These are phyloP conservation scores for Melolontha melolontha DNA, from an alignment of 2,888 invertebrate genomes.

Conservation along the genomic window DNA sequence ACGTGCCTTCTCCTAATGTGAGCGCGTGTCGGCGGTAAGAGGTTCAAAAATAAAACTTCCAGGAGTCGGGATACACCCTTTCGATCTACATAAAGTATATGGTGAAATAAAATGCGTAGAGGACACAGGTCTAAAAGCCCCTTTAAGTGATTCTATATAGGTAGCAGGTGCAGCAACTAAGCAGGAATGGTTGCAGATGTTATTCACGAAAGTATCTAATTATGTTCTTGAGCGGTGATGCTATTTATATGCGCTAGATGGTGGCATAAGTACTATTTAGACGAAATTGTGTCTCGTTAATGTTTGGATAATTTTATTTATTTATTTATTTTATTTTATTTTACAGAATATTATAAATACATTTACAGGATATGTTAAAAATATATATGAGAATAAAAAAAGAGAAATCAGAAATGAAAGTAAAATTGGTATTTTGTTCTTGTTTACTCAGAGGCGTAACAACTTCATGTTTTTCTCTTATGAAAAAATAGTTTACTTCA, in stretches of 20 bases:
- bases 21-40: conserved; percentile 6
- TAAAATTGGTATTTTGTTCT: too few species aligned
- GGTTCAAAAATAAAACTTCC: conserved; percentile 19
- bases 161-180: conserved; percentile 48
- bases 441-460: too few species aligned
- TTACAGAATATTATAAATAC: too few species aligned
- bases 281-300: not conserved
- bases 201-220: conserved; percentile 53
- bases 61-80: too few species aligned
- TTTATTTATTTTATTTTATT: too few species aligned
- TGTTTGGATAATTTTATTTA: too few species aligned
- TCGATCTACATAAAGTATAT: too few species aligned
- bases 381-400: too few species aligned
- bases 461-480: too few species aligned
- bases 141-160: conserved; percentile 46
- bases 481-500: too few species aligned
- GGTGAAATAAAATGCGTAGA: conserved; percentile 31
- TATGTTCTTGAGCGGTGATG: conserved; percentile 55
- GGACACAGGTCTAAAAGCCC: conserved; percentile 45
- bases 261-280: conserved; percentile 41
- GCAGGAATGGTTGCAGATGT: conserved; percentile 59
- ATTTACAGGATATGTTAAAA: too few species aligned
- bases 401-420: too few species aligned
- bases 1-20: conserved; percentile 14
- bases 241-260: conserved; percentile 44